Conservation (phyloP, 2,888 invertebrate species). For the Altica lythri region DNA sequence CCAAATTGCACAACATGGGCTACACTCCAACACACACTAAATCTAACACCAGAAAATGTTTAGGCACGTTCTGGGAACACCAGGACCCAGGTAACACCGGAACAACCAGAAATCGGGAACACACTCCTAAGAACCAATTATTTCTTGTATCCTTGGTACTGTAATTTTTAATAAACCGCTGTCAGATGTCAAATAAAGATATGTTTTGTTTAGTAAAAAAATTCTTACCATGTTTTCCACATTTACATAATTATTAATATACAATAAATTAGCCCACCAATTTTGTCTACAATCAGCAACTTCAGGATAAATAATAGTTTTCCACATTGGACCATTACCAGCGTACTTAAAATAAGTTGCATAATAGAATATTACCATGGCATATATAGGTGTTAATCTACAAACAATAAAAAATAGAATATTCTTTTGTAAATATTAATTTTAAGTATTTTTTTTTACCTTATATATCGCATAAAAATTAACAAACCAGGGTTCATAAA, state of each 20-base stretch:
- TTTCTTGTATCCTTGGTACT: too few species aligned
- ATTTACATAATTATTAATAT: conserved; percentile 65
- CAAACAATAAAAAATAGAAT: conserved; percentile 14
- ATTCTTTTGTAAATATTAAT: background rate
- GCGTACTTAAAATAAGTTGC: conserved; percentile 61
- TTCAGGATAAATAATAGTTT: conserved; percentile 59
- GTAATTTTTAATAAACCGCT: too few species aligned
- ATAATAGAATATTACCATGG: conserved; percentile 63
- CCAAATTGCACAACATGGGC: too few species aligned
- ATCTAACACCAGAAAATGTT: too few species aligned
- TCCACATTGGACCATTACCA: conserved; percentile 67
- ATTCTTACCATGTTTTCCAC: conserved; percentile 62
- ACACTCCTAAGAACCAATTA: too few species aligned
- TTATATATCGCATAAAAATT: conserved; percentile 62
- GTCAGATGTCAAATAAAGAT: too few species aligned
- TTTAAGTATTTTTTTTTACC: conserved; percentile 54
- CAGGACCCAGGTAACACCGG: too few species aligned
- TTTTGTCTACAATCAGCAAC: conserved; percentile 61
- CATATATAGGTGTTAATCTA: conserved; percentile 59
- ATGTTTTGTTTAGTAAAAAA: too few species aligned
- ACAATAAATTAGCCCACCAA: conserved; percentile 68
- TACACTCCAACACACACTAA: too few species aligned
- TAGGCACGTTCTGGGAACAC: too few species aligned
- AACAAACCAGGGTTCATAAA: conserved; percentile 56
- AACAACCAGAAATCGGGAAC: too few species aligned